Base-by-base conservation (phyloP, 2,888 invertebrate genomes). In the Ophion ventricosus region DNA sequence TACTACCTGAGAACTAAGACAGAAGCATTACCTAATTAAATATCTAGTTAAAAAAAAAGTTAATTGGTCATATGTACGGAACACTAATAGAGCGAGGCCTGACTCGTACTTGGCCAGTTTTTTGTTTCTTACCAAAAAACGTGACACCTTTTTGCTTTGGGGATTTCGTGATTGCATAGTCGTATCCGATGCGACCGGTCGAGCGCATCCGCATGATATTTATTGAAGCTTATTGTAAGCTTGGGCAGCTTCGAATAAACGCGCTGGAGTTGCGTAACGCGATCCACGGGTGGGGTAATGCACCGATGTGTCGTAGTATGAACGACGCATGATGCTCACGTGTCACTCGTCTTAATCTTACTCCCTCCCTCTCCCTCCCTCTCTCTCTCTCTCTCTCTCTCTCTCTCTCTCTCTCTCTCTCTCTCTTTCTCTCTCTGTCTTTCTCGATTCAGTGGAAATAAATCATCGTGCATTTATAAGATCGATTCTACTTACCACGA, bases 201-300 rank as follows among this genome's bases (percentile, higher is more conserved):
- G 56, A 20, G 57, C 40, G 23, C n/a, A 49, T 25, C 17, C 14
- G 23, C 23, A 59, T 29, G 29, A 66, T 40, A 43, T 67, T 67
- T 63, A 25, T 67, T 43, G 35, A 11, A 20, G 56, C 7, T 43
- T 80, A 56, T 17, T 49, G 49, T 35, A 79, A 23, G 23, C n/a
- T 40, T 70, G 54, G 23, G 29, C 69, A 35, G 14, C 11, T 43
- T 40, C 25, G 35, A 23, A 49, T 17, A 3, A 17, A 49, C 49
- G 17, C 56, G 29, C 63, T 59, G 54, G 49, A 43, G 40, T 85
- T 82, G 72, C 79, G 67, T 80, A 84, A 84, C 77, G n/a, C 59
- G 49, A 67, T 23, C 25, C 5, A 49, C 25, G 26, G 25, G 25
- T 49, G 49, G 14, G 10, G 2, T 14, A 14, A 25, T 43, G 49